Base-by-base conservation (phyloP, 2,797 vertebrate species). In the Megalops cyprinoides region DNA sequence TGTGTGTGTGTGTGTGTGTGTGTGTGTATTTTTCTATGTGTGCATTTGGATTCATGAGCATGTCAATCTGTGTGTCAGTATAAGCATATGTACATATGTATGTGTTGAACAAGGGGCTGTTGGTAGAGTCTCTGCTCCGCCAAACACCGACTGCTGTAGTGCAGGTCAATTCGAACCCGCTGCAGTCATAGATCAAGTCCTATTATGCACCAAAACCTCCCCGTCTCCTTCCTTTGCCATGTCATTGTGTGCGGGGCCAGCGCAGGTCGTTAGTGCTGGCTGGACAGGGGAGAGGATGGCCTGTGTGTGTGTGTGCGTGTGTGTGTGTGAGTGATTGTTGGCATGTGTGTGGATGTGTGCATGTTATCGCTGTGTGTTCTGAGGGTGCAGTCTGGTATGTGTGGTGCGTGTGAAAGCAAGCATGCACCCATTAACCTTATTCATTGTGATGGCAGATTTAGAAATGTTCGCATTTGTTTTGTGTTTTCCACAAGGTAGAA, bases 141-240 rank as follows among this genome's bases (percentile, higher is more conserved):
- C 53, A 74, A 42, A 46, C 28, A 53, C 71, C 67, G 78, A 79
- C 34, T 73, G 76, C 44, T 65, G 60, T 28, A 23, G 83, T 77
- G 53, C 67, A 71, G 56, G 81, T 86, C 56, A 75, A 75, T 69
- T 42, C 78, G 85, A 90, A 91, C 90, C 87, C 88, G 91, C 86
- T 87, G 87, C 89, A 90, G 86, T 85, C 85, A 92, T 91, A 92
- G 88, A 93, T 94, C 91, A 92, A 88, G 87, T 92, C 94, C 93
- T 91, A 94, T 93, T 93, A 91, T 93, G 91, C 90, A 90, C 91
- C 89, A 91, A 92, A 93, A 89, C 85, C 85, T 89, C 86, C 84
- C 86, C 78, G 86, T 90, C 88, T 89, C 89, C 85, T 90, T 85
- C 85, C 88, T 92, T 90, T 91, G 88, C 92, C 92, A 86, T 90